Evolutionary conservation across 23 tunicate species (phyloP).

Genomic region (Phallusia fumigata): DNA sequence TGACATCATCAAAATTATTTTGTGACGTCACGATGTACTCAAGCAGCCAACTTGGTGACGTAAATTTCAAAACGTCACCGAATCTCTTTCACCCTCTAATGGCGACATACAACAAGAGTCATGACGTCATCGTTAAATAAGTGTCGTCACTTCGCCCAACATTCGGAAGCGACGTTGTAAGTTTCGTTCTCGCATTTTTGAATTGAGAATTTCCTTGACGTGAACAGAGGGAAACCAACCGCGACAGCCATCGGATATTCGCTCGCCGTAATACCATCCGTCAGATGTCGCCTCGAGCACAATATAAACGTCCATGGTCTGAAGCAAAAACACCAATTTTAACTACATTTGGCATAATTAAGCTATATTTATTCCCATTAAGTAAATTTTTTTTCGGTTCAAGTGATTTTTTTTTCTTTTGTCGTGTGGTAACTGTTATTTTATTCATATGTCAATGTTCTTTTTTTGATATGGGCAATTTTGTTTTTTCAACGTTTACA

Average conservation of each 20-base stretch:
- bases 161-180: constrained; percentile 53
- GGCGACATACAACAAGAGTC: background rate
- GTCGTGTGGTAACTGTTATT: too few relatives aligned
- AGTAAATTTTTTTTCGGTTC: too few relatives aligned
- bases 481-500: too few relatives aligned
- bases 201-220: constrained; percentile 68
- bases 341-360: background rate
- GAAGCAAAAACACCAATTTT: background rate
- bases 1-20: too few relatives aligned
- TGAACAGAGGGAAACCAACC: constrained; percentile 83
- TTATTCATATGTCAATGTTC: too few relatives aligned
- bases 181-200: constrained; percentile 62
- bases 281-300: constrained; percentile 64
- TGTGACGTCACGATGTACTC: too few relatives aligned
- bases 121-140: constrained; percentile 1
- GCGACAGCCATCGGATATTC: constrained; percentile 75
- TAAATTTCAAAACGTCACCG: background rate
- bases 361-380: too few relatives aligned
- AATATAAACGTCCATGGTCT: constrained; percentile 59
- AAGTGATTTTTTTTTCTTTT: too few relatives aligned
- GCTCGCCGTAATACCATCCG: constrained; percentile 85
- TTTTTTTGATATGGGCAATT: too few relatives aligned
- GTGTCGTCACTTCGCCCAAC: constrained; percentile 50
- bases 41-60: background rate
- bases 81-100: background rate